Conservation (phyloP, 2,888 invertebrate genomes). For the Choreutis nemorana region DNA sequence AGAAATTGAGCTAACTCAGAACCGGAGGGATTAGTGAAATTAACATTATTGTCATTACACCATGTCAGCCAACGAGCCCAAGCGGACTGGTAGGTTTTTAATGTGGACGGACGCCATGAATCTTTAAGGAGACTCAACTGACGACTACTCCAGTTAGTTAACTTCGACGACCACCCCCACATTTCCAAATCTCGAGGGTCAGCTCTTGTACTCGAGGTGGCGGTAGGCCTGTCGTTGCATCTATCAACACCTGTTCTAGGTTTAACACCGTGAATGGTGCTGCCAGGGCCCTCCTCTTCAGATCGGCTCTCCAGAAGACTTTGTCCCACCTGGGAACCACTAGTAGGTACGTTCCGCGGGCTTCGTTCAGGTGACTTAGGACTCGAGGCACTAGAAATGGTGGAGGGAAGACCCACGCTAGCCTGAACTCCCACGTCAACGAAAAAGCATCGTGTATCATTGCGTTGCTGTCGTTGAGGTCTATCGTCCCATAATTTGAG, state of each 20-base stretch:
- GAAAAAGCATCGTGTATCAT: constrained; percentile 7
- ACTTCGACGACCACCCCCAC: constrained; percentile 5
- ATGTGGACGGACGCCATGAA: not conserved
- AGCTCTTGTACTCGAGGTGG: constrained; percentile 4
- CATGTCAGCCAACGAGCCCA: not conserved
- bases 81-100: constrained; percentile 1
- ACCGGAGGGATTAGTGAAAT: not conserved
- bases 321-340: constrained; percentile 11
- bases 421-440: constrained; percentile 4
- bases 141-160: not conserved
- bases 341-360: constrained; percentile 5
- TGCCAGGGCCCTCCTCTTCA: constrained; percentile 8
- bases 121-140: not conserved
- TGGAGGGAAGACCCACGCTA: constrained; percentile 11
- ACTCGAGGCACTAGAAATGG: constrained; percentile 8
- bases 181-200: constrained; percentile 6
- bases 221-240: constrained; percentile 6
- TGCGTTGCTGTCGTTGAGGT: constrained; percentile 5
- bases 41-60: not conserved
- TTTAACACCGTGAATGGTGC: constrained; percentile 4
- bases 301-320: constrained; percentile 15
- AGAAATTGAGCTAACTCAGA: constrained; percentile 4
- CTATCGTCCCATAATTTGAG: constrained; percentile 7
- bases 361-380: constrained; percentile 9
- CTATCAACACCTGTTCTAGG: constrained; percentile 4